These are phyloP conservation scores for Gymnothorax javanicus DNA, from an alignment of 2,797 vertebrate species.

Conservation along the genomic window DNA sequence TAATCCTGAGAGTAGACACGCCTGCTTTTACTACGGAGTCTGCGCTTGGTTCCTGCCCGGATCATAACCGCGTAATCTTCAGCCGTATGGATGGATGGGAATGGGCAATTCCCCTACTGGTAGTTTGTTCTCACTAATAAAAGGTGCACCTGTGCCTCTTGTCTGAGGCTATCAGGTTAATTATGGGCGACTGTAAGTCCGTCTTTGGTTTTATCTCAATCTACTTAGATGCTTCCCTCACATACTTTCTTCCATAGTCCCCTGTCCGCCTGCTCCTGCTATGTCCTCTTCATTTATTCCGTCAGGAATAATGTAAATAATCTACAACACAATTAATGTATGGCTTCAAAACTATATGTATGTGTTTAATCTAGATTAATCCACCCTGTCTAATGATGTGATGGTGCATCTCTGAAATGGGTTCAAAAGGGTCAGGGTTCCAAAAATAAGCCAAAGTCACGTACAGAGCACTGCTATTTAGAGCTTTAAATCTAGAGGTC, in stretches of 20 bases:
- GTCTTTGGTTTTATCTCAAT: slow-evolving; percentile 24
- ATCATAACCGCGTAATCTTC: slow-evolving; percentile 26
- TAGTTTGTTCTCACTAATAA: slow-evolving; percentile 17
- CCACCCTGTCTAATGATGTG: no score
- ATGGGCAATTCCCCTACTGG: slow-evolving; percentile 38
- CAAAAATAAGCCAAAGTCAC: background rate
- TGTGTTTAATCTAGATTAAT: no score
- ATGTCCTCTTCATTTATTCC: background rate
- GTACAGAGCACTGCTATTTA: background rate
- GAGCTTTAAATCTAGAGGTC: background rate
- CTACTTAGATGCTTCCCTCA: background rate
- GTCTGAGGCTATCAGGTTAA: slow-evolving; percentile 52
- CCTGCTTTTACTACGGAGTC: no score
- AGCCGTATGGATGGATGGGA: slow-evolving; percentile 33
- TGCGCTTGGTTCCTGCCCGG: no score
- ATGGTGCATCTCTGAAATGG: no score
- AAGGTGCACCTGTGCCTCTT: background rate
- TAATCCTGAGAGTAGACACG: no score
- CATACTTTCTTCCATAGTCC: background rate
- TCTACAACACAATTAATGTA: no score
- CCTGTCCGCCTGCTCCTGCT: background rate
- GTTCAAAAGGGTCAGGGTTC: no score
- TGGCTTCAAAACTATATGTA: no score
- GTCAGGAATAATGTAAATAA: no score
- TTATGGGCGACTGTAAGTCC: slow-evolving; percentile 51